phyloP scores from a whole-genome alignment of 2,797 vertebrate species.

The Macrochelys suwanniensis region DNA sequence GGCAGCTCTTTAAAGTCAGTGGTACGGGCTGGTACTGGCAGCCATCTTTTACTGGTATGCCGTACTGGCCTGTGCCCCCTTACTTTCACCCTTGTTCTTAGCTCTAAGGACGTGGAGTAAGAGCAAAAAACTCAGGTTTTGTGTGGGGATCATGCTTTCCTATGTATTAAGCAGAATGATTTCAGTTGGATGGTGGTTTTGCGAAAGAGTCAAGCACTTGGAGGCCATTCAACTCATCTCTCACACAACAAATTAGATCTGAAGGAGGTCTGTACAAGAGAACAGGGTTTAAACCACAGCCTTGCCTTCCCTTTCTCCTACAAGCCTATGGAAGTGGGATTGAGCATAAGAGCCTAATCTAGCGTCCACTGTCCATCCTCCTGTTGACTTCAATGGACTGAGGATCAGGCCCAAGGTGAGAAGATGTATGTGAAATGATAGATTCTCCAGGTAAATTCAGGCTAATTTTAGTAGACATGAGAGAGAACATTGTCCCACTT shows the following conservation, averaged over 20 bases:
- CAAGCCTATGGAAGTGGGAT: not conserved
- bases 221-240: rapidly evolving
- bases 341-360: slow-evolving; percentile 29
- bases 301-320: not conserved
- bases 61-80: too few relatives aligned
- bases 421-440: not conserved
- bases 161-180: not conserved
- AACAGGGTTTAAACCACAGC: not conserved
- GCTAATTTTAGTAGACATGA: not conserved
- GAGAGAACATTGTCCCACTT: too few relatives aligned
- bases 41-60: too few relatives aligned
- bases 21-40: too few relatives aligned
- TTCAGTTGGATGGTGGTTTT: not conserved
- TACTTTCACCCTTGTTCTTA: not conserved
- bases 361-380: not conserved
- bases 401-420: not conserved
- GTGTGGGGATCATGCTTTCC: not conserved
- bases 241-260: not conserved
- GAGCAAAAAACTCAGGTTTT: not conserved
- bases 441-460: not conserved
- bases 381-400: not conserved
- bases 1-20: too few relatives aligned
- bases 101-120: not conserved
- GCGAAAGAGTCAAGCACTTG: not conserved
- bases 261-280: not conserved